Conservation (phyloP, 2,888 invertebrate species). For the Cecidostiba fungosa region DNA sequence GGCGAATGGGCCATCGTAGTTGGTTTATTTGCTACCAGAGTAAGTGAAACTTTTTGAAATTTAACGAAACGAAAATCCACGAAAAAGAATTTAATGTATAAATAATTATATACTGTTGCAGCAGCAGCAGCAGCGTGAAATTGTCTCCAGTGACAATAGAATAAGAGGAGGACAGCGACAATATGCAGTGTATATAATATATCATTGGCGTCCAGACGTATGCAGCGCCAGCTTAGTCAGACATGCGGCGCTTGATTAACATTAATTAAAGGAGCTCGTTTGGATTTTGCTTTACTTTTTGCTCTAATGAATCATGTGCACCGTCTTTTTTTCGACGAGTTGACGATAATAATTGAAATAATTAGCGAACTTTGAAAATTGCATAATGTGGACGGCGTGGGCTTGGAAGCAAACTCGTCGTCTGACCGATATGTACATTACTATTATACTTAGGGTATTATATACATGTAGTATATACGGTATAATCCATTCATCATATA, state of each 20-base stretch:
- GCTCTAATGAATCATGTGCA: constrained; percentile 49
- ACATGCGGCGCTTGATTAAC: constrained; percentile 46
- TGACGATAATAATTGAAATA: constrained; percentile 9
- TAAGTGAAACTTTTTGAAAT: too few species aligned
- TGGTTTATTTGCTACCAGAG: too few species aligned
- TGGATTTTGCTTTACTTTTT: constrained; percentile 48
- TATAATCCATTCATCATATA: not conserved
- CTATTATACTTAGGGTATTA: not conserved
- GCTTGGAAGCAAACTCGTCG: not conserved
- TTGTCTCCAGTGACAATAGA: not conserved
- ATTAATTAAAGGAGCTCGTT: constrained; percentile 54
- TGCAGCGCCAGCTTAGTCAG: constrained; percentile 34
- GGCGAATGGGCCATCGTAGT: too few species aligned
- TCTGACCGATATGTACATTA: not conserved
- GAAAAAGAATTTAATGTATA: too few species aligned
- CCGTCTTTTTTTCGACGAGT: not conserved
- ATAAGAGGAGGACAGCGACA: not conserved
- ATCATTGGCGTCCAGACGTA: constrained; percentile 70
- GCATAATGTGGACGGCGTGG: not conserved
- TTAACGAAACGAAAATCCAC: too few species aligned
- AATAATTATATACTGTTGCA: too few species aligned
- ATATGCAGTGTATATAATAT: constrained; percentile 5
- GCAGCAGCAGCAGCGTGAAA: too few species aligned
- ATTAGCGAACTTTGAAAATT: not conserved
- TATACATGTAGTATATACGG: not conserved